Base-by-base conservation (phyloP, 2,113 vertebrate genomes). In the Cephalopterus ornatus region DNA sequence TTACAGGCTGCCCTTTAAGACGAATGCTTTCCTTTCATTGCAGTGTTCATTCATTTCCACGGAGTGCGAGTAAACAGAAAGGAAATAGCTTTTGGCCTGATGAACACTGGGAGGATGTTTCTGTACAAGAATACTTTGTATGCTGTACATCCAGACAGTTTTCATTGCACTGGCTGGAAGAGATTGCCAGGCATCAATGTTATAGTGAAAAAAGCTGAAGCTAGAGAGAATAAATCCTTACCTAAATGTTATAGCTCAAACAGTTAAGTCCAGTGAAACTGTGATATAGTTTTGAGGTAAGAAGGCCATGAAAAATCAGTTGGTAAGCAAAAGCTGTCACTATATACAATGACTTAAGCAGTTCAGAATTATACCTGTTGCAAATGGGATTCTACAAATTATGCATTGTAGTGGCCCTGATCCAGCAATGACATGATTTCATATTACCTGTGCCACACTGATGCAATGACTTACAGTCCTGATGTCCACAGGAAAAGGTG, bases 41-140 rank as follows among this genome's bases (percentile, higher is more conserved):
- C 66, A 78, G n/a, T 61, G 65, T 67, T 92, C 68, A 93, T 85
- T 95, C 79, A 93, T 85, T 88, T 85, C 89, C 79, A 65, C 89
- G 87, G 81, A 94, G 88, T 70, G 62, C 86, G 79, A 90, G 90
- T 86, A 94, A 94, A 93, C 72, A 93, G 93, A 96, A 92, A 95
- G 80, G 84, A 94, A 95, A 95, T 95, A 91, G 94, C 67, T 93
- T 95, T 88, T 96, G 93, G 82, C 95, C 68, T 70, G 72, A 78
- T 80, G 82, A 94, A 14, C 44, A 22, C 74, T 72, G 58, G 42
- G 74, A 95, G 77, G 94, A 89, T 95, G 70, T 95, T 95, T 94
- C 95, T 95, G 85, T 44, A 47, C 72, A 83, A 78, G 59, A 93
- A 95, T 83, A 96, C 79, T 96, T 94, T 95, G 88, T 93, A 67